phyloP scores from a whole-genome alignment of 2,888 invertebrate species.

The Drosophila aldrichi region DNA sequence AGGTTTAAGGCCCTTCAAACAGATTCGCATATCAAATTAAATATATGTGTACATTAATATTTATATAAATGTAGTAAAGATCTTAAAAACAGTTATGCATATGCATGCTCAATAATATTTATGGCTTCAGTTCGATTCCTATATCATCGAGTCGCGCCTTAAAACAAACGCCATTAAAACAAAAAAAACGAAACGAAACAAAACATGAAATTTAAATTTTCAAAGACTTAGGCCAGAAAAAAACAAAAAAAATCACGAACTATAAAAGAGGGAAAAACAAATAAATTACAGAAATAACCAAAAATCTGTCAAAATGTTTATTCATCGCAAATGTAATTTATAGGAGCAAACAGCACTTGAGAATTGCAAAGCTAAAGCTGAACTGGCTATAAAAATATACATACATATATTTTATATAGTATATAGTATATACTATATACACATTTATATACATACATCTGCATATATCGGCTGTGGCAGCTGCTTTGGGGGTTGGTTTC shows the following conservation, averaged over 20 bases:
- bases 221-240: constrained; percentile 38
- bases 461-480: constrained; percentile 13
- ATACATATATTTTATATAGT: neutral
- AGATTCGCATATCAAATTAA: neutral
- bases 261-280: constrained; percentile 39
- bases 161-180: constrained; percentile 47
- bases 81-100: constrained; percentile 25
- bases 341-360: constrained; percentile 33
- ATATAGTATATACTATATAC: constrained; percentile 9
- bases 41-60: too few species aligned
- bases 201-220: constrained; percentile 51
- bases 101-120: constrained; percentile 54
- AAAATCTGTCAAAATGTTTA: constrained; percentile 83
- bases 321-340: constrained; percentile 68
- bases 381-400: constrained; percentile 3
- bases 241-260: constrained; percentile 56
- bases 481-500: constrained; percentile 34
- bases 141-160: constrained; percentile 53
- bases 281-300: constrained; percentile 51
- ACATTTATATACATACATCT: constrained; percentile 4
- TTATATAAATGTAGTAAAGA: neutral
- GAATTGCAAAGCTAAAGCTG: constrained; percentile 9
- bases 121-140: constrained; percentile 38
- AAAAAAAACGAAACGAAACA: constrained; percentile 1
- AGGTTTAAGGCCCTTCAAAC: constrained; percentile 18